Percentiles rank a stretch among this genome's conserved stretches.
These are phyloP conservation scores for Ferdinandea cuprea DNA, from an alignment of 2,888 invertebrate genomes.

Conservation along the genomic window DNA sequence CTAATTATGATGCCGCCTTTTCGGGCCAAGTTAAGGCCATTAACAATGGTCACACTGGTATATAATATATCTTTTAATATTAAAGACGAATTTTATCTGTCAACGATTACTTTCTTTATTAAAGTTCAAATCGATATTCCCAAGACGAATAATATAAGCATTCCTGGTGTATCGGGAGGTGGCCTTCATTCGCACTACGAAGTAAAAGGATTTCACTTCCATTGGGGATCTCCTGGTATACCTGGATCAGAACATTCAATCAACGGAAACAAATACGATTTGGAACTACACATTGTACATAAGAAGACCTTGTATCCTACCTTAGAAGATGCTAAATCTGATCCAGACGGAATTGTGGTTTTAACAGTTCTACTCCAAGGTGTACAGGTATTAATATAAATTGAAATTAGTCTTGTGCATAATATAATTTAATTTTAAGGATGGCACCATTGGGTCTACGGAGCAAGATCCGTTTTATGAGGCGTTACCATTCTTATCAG, in stretches of 20 bases:
- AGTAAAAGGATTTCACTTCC: conserved; percentile 75
- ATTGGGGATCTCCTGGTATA: conserved; percentile 75
- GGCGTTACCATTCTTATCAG: conserved; percentile 34
- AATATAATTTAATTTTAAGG: conserved; percentile 16
- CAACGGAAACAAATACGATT: conserved; percentile 73
- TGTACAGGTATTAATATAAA: conserved; percentile 28
- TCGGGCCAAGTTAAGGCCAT: conserved; percentile 41
- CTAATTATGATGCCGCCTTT: conserved; percentile 50
- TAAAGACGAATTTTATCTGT: no score
- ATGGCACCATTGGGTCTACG: conserved; percentile 17
- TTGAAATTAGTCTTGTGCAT: neutral
- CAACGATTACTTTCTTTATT: neutral
- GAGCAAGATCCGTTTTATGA: conserved; percentile 48
- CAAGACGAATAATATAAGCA: conserved; percentile 3
- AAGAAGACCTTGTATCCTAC: conserved; percentile 60
- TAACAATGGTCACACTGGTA: conserved; percentile 64
- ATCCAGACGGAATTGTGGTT: conserved; percentile 50
- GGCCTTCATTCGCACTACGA: conserved; percentile 31
- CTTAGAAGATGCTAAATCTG: conserved; percentile 38
- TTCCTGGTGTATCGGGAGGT: conserved; percentile 36
- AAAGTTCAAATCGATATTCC: conserved; percentile 60
- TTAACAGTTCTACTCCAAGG: conserved; percentile 55
- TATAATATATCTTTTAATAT: neutral
- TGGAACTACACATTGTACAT: conserved; percentile 76
- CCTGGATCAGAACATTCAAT: conserved; percentile 76